Percentiles rank a stretch among this genome's conserved stretches.
These are phyloP conservation scores for Neoarius graeffei DNA, from an alignment of 2,113 vertebrate species.

Conservation along the genomic window DNA sequence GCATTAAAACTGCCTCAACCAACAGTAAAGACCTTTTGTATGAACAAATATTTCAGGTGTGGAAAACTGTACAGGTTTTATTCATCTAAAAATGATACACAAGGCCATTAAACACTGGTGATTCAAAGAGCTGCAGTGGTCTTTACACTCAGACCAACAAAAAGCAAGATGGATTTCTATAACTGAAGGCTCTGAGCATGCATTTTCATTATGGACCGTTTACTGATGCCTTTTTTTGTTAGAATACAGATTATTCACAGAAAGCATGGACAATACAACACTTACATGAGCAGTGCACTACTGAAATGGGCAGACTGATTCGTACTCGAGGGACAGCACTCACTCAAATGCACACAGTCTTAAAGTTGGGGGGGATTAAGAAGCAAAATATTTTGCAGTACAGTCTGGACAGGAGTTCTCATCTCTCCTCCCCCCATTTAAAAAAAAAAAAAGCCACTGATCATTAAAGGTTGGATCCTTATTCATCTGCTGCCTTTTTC, in stretches of 20 bases:
- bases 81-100: background rate
- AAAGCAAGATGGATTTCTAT: background rate
- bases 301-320: background rate
- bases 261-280: background rate
- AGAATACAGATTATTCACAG: background rate
- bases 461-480: constrained; percentile 13
- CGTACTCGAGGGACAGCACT: constrained; percentile 15
- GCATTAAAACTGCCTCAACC: background rate
- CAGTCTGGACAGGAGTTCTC: background rate
- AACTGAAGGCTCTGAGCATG: background rate
- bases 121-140: background rate
- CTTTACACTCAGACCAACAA: background rate
- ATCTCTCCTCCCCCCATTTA: background rate
- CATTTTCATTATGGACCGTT: background rate
- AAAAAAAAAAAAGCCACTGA: constrained; percentile 38
- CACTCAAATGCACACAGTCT: background rate
- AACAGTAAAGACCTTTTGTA: background rate
- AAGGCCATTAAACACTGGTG: background rate
- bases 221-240: background rate
- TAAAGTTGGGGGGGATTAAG: background rate
- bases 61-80: background rate
- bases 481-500: constrained; percentile 53
- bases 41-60: background rate
- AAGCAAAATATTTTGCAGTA: background rate
- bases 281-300: background rate